A percentile compares a stretch with the other conserved stretches of the same genome.
These are phyloP conservation scores for Brachypterus glaber DNA, from an alignment of 2,888 invertebrate genomes.

Conservation along the genomic window DNA sequence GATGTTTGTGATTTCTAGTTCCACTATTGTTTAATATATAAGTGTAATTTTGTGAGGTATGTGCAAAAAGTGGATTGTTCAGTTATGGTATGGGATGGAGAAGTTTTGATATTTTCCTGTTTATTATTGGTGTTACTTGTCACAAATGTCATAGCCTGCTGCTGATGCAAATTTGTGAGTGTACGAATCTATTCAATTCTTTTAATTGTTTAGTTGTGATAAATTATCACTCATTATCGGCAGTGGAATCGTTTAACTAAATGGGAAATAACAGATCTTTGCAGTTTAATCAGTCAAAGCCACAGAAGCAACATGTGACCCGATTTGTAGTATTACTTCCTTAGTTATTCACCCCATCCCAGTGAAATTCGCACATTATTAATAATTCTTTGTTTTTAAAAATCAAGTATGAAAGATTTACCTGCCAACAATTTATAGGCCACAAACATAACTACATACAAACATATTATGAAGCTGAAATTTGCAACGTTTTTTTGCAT, in stretches of 20 bases:
- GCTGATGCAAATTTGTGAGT: constrained; percentile 13
- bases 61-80: constrained; percentile 20
- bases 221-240: constrained; percentile 18
- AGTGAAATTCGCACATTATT: not conserved
- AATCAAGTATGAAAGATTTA: too few relatives aligned
- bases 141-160: constrained; percentile 18
- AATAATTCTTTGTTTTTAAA: too few relatives aligned
- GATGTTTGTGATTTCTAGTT: constrained; percentile 23
- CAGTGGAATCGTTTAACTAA: constrained; percentile 17
- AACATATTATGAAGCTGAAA: too few relatives aligned
- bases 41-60: constrained; percentile 20
- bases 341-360: constrained; percentile 19
- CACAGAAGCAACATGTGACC: constrained; percentile 44
- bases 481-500: too few relatives aligned
- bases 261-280: constrained; percentile 12
- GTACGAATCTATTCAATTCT: constrained; percentile 33
- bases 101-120: constrained; percentile 23
- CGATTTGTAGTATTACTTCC: constrained; percentile 31
- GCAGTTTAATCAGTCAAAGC: constrained; percentile 7
- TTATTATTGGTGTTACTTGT: constrained; percentile 35
- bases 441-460: too few relatives aligned
- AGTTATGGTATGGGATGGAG: constrained; percentile 29
- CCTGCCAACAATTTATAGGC: too few relatives aligned
- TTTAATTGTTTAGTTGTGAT: constrained; percentile 28
- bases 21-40: constrained; percentile 16